These are phyloP conservation scores for Eriosoma lanigerum DNA, from an alignment of 1,140 invertebrate species.

Conservation along the genomic window DNA sequence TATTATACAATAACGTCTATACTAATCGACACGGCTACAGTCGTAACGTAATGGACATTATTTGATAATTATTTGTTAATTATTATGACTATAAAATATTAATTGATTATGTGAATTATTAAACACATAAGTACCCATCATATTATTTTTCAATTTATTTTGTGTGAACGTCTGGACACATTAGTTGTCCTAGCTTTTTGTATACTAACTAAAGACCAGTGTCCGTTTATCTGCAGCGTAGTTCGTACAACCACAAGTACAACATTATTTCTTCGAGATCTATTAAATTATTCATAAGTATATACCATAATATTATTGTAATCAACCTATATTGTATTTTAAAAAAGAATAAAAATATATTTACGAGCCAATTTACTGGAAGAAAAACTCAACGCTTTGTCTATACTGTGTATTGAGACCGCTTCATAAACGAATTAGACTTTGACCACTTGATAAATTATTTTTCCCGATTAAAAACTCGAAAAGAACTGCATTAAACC, in stretches of 20 bases:
- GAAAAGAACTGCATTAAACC: background rate
- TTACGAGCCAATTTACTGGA: too few relatives aligned
- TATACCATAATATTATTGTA: background rate
- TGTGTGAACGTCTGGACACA: background rate
- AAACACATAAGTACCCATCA: background rate
- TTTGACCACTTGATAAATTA: conserved; percentile 17
- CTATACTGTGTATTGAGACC: background rate
- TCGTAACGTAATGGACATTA: background rate
- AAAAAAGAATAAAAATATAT: too few relatives aligned
- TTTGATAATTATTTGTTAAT: background rate
- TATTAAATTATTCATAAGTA: conserved; percentile 7
- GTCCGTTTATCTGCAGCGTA: too few relatives aligned
- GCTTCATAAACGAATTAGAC: background rate
- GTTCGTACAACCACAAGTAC: too few relatives aligned
- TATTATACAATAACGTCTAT: too few relatives aligned
- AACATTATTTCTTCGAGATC: background rate
- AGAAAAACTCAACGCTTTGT: too few relatives aligned
- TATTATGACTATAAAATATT: background rate
- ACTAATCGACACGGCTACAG: background rate
- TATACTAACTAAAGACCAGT: too few relatives aligned
- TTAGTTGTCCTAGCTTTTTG: too few relatives aligned
- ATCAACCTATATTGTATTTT: too few relatives aligned
- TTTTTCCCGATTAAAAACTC: conserved; percentile 16
- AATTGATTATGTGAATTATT: background rate
- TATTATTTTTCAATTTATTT: conserved; percentile 4